Evolutionary conservation across 1,140 invertebrate species (phyloP).

Genomic region (Meloidogyne chitwoodi): DNA sequence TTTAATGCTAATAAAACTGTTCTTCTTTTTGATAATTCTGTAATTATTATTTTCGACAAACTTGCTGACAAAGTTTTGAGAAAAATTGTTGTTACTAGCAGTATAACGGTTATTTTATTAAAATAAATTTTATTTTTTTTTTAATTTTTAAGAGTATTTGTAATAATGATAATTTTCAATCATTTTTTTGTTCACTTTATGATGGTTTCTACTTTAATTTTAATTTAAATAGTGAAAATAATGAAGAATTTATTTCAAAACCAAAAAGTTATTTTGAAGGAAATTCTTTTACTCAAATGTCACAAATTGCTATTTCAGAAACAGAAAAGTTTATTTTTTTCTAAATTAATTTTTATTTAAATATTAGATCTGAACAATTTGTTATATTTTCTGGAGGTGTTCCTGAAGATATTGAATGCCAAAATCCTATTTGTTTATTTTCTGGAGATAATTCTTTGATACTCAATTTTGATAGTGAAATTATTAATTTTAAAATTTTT

Average conservation of each 20-base stretch:
- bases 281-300: constrained; percentile 17
- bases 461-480: constrained; percentile 35
- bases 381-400: constrained; percentile 30
- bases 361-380: constrained; percentile 21
- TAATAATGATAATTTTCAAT: background rate
- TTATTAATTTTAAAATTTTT: constrained; percentile 34
- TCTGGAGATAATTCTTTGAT: constrained; percentile 19
- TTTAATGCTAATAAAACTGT: constrained; percentile 19
- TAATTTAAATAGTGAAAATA: background rate
- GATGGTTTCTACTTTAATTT: constrained; percentile 14
- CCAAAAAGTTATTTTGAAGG: constrained; percentile 21
- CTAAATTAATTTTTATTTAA: background rate
- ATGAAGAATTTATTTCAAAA: background rate
- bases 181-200: constrained; percentile 7
- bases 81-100: background rate
- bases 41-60: constrained; percentile 14
- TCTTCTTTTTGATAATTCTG: constrained; percentile 19
- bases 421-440: constrained; percentile 20
- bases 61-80: background rate
- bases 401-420: constrained; percentile 24
- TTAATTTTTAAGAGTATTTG: constrained; percentile 12
- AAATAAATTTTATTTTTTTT: background rate
- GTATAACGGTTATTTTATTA: constrained; percentile 15
- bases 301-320: constrained; percentile 21
- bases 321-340: constrained; percentile 1